Evolutionary conservation across 2,113 vertebrate genomes (phyloP).

Genomic region (Zosterops hypoxanthus): DNA sequence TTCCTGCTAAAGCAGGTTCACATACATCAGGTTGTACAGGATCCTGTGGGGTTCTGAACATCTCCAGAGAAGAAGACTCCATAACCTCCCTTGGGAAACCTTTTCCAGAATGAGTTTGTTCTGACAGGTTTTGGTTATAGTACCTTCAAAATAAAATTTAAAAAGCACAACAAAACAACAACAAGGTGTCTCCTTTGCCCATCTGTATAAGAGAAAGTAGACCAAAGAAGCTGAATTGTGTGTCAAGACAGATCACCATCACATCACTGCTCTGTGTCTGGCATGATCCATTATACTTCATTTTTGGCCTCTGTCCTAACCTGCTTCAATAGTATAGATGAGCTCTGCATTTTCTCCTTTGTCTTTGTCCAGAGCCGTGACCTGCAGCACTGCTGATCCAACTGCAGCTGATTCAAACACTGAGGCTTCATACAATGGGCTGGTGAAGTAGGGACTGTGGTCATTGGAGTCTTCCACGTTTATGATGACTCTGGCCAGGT

Average conservation of each 20-base stretch:
- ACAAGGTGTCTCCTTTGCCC: not conserved
- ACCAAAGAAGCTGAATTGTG: not conserved
- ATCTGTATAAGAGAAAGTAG: not conserved
- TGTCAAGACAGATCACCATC: not conserved
- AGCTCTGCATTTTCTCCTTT: conserved; percentile 95
- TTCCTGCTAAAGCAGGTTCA: not conserved
- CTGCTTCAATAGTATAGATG: conserved; percentile 91
- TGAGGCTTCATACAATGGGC: conserved; percentile 87
- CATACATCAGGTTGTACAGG: not conserved
- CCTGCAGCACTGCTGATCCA: conserved; percentile 92
- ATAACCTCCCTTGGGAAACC: not conserved
- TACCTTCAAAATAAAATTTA: not conserved
- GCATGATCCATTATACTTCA: too few relatives aligned
- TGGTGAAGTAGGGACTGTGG: conserved; percentile 92
- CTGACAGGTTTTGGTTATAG: not conserved
- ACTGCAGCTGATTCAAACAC: conserved; percentile 96
- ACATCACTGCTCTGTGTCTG: not conserved
- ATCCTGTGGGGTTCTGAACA: not conserved
- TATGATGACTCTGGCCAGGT: conserved; percentile 88
- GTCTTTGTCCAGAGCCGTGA: conserved; percentile 95
- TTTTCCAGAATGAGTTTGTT: not conserved
- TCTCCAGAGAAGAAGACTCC: not conserved
- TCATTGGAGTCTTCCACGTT: conserved; percentile 96
- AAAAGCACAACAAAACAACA: not conserved
- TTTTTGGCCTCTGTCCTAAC: conserved; percentile 67